Evolutionary conservation across 2,797 vertebrate species (phyloP).

Genomic region (Coregonus ussuriensis): DNA sequence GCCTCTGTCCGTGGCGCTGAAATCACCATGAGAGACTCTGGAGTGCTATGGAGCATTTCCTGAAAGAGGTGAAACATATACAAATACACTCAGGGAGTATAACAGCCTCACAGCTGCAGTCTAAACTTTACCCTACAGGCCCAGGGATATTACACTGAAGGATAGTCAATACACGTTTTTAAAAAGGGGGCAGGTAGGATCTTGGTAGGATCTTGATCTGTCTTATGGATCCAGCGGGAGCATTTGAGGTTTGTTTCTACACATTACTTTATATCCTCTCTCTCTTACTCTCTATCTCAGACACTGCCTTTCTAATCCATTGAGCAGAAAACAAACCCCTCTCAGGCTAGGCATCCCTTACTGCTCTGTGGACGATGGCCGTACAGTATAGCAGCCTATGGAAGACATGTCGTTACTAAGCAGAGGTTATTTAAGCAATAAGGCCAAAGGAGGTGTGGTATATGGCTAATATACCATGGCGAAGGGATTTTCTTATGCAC

Average conservation of each 20-base stretch:
- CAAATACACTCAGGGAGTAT: slow-evolving; percentile 8
- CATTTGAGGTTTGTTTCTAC: slow-evolving; percentile 35
- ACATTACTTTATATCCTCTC: background rate
- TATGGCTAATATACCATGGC: too few relatives aligned
- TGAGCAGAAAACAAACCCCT: too few relatives aligned
- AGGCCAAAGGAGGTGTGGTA: too few relatives aligned
- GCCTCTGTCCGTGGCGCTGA: slow-evolving; percentile 32
- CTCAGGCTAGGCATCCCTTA: slow-evolving; percentile 22
- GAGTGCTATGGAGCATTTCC: slow-evolving; percentile 24
- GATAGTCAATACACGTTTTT: slow-evolving; percentile 28
- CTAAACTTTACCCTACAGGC: slow-evolving; percentile 35
- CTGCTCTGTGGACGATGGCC: slow-evolving; percentile 22
- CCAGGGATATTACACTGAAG: slow-evolving; percentile 32
- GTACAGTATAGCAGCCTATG: slow-evolving; percentile 27
- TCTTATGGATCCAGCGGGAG: slow-evolving; percentile 29
- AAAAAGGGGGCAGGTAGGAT: slow-evolving; percentile 35
- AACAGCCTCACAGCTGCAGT: slow-evolving; percentile 20
- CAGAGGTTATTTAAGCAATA: slow-evolving; percentile 59
- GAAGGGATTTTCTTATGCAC: too few relatives aligned
- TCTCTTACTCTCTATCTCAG: background rate
- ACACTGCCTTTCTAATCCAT: background rate
- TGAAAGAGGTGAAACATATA: slow-evolving; percentile 1
- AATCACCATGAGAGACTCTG: slow-evolving; percentile 26
- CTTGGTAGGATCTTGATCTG: slow-evolving; percentile 38
- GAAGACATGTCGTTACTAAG: slow-evolving; percentile 64